Evolutionary conservation across 37 sponge, comb jelly and placozoan species (phyloP), one percentile per base, ranked within the genome.

Genomic region (Eunapius fragilis): DNA sequence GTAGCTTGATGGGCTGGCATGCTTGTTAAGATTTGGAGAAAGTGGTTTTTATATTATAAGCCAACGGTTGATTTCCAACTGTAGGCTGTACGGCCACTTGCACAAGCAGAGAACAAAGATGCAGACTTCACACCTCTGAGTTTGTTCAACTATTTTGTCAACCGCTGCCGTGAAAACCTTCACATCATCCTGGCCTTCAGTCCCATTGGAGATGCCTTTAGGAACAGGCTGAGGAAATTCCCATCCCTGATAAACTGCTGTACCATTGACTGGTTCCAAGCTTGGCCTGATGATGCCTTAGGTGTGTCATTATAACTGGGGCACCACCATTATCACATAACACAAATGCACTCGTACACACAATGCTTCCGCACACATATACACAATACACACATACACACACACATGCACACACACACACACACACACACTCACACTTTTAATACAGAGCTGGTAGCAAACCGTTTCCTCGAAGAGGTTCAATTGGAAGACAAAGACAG

Each of bases 201-300:
- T 48, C 99, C 99, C 71, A 99, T 99, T 23, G 99, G 99, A 28
- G 96, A 97, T 74, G 95, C 99, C 58, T 99, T 99, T 89, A 76
- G 99, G 34, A 95, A 89, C 78, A 78, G 99, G 17, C 75, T 99
- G 71, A 84, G 99, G 45, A 92, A 96, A 84, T 99, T 97, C 82
- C 99, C 99, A 0, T 99, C 99, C n/a, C 95, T 99, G 84, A 99
- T 99, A 83, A 99, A 99, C 86, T 99, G 99, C 84, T 99, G 99
- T 74, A 99, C 97, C 45, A 99, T 99, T 25, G 99, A 99, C 89
- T 99, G 99, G 99, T 99, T 96, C 86, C 93, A 92, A 87, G 97
- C 95, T 30, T 97, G 97, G 97, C 97, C 97, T 27, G 97, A 97
- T 70, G 97, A 97, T 86, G 97, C 97, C 24, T 76, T 97, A 32